Base-by-base conservation (phyloP, 1,140 invertebrate genomes). In the Trichonephila inaurata region DNA sequence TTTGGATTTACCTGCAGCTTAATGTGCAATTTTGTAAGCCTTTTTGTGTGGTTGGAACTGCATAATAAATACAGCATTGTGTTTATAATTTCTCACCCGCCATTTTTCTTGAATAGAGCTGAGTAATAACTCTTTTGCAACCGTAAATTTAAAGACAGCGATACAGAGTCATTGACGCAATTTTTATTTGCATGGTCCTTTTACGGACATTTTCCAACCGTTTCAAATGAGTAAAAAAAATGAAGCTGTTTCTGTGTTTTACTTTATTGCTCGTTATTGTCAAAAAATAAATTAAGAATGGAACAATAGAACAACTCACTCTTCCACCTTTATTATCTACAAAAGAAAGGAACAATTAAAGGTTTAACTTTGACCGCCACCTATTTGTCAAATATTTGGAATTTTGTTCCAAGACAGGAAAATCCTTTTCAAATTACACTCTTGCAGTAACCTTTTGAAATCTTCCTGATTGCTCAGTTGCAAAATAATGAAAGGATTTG, bases 11-110 rank as follows among this genome's bases (percentile, higher is more conserved):
- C 83, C 16, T 12, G 21, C 21, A n/a, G 14, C n/a, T n/a, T 60
- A 60, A 85, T 85, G 83, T 85, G 83, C 83, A 58, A 85, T 85
- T 85, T 85, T 85, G n/a, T 61, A 61, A 85, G 83, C n/a, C n/a
- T 85, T 85, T 85, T 60, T 61, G 58, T 51, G 24, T 51, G 24
- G 83, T 60, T n/a, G 21, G 4, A 85, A 58, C 24, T 85, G 44
- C 12, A 60, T 85, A 64, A 88, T 85, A 64, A 88, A 88, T 64
- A 88, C n/a, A 40, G 61, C 86, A 88, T 88, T 88, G 86, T 88
- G 86, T 64, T 66, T 7, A 51, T 87, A 87, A 87, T 87, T 87
- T 87, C 24, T 62, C 81, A 62, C 85, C 51, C 24, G 8, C 58
- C 85, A 19, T 33, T n/a, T 33, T 87, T 61, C 60, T 16, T 61